These are phyloP conservation scores for Patella vulgata DNA, from an alignment of 1,140 invertebrate genomes.

Conservation along the genomic window DNA sequence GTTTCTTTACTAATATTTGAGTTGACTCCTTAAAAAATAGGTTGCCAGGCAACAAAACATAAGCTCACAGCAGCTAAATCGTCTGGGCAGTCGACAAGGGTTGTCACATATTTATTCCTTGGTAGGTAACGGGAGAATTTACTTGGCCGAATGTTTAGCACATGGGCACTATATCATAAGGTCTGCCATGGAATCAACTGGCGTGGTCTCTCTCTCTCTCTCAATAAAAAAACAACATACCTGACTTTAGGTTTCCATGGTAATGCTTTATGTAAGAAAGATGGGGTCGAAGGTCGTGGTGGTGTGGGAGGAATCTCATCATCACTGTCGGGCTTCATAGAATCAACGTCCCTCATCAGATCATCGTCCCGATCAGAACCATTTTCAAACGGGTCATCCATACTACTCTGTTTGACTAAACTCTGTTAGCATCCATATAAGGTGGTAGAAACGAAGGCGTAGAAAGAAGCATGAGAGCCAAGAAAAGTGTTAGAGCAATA, in stretches of 20 bases:
- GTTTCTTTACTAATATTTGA: too few relatives aligned
- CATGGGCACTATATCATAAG: too few relatives aligned
- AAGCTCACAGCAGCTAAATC: too few relatives aligned
- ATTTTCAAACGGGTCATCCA: conserved; percentile 81
- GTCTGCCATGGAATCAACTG: too few relatives aligned
- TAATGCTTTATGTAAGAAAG: conserved; percentile 70
- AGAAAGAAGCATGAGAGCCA: neutral
- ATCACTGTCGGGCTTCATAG: conserved; percentile 43
- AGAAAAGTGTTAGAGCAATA: neutral
- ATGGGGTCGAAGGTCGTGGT: conserved; percentile 56
- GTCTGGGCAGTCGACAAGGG: too few relatives aligned
- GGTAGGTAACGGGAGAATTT: too few relatives aligned
- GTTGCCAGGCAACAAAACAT: too few relatives aligned
- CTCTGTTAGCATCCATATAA: conserved; percentile 68
- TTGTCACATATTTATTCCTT: too few relatives aligned
- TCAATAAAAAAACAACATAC: conserved; percentile 22
- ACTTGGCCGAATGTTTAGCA: too few relatives aligned
- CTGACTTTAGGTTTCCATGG: conserved; percentile 95
- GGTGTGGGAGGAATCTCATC: conserved; percentile 60
- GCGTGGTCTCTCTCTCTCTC: too few relatives aligned
- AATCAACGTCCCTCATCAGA: conserved; percentile 43
- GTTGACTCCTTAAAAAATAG: too few relatives aligned
- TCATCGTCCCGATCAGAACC: conserved; percentile 45
- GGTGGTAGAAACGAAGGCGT: conserved; percentile 9
- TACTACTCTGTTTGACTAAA: conserved; percentile 92